Conservation (phyloP, 2,888 invertebrate species). For the Mimumesa dahlbomi region DNA sequence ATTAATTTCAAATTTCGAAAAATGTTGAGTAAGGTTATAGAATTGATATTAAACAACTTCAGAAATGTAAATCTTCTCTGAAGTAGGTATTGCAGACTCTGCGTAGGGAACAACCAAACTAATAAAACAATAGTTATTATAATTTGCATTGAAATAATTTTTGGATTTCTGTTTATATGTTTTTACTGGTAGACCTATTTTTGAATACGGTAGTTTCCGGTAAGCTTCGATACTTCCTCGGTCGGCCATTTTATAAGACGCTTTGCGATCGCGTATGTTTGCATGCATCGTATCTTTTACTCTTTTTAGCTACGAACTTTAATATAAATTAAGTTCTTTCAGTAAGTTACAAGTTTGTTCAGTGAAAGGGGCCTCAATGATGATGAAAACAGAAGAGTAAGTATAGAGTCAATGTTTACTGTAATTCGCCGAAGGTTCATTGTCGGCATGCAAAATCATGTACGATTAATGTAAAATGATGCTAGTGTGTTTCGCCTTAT, state of each 20-base stretch:
- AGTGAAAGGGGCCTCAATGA: slow-evolving; percentile 36
- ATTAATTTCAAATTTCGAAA: not conserved
- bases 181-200: slow-evolving; percentile 20
- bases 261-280: slow-evolving; percentile 63
- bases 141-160: not conserved
- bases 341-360: slow-evolving; percentile 20
- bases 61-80: not conserved
- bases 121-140: slow-evolving; percentile 12
- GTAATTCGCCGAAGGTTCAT: not conserved
- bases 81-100: not conserved
- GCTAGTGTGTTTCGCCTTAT: slow-evolving; percentile 5
- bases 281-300: slow-evolving; percentile 50
- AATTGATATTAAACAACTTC: not conserved
- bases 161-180: slow-evolving; percentile 2
- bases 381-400: slow-evolving; percentile 71
- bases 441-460: slow-evolving; percentile 34
- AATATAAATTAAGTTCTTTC: slow-evolving; percentile 25
- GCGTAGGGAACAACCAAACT: not conserved
- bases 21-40: slow-evolving; percentile 6
- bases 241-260: slow-evolving; percentile 73
- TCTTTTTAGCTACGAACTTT: slow-evolving; percentile 50
- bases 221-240: slow-evolving; percentile 52
- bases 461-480: slow-evolving; percentile 17
- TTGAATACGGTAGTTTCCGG: slow-evolving; percentile 63
- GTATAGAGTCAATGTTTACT: slow-evolving; percentile 44